These are phyloP conservation scores for Podocnemis expansa DNA, from an alignment of 2,113 vertebrate genomes.

Conservation along the genomic window DNA sequence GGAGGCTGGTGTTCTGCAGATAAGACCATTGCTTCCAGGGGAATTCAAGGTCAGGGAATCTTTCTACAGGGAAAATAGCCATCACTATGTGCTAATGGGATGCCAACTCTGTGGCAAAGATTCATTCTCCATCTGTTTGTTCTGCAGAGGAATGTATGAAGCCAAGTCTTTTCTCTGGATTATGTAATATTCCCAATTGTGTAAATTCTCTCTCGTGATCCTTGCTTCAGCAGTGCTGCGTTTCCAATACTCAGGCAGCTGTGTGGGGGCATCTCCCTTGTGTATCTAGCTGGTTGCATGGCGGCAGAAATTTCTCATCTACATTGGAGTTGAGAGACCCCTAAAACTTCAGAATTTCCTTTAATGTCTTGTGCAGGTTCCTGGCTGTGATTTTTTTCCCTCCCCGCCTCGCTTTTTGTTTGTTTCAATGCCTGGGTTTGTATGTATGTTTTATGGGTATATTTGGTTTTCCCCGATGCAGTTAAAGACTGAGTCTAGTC, in stretches of 20 bases:
- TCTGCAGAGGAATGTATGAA: not conserved
- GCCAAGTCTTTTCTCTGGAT: rapidly evolving
- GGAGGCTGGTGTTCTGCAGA: not conserved
- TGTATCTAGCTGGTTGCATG: rapidly evolving
- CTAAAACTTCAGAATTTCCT: not conserved
- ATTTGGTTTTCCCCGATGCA: not conserved
- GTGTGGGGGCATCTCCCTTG: not conserved
- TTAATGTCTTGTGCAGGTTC: not conserved
- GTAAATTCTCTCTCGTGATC: not conserved
- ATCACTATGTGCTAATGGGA: not conserved
- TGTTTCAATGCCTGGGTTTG: not conserved
- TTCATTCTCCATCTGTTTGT: not conserved
- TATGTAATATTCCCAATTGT: not conserved
- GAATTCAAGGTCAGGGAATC: not conserved
- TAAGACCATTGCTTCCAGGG: not conserved
- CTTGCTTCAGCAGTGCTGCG: rapidly evolving
- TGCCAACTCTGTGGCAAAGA: not conserved
- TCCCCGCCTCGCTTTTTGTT: not conserved
- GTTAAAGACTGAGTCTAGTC: not conserved
- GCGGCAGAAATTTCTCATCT: not conserved
- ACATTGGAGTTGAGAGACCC: not conserved
- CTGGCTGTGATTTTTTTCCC: too few species aligned
- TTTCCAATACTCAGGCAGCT: rapidly evolving
- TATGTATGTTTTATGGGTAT: not conserved
- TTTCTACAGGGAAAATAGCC: not conserved